Evolutionary conservation across 2,113 vertebrate species (phyloP).

Genomic region (Archilochus colubris): DNA sequence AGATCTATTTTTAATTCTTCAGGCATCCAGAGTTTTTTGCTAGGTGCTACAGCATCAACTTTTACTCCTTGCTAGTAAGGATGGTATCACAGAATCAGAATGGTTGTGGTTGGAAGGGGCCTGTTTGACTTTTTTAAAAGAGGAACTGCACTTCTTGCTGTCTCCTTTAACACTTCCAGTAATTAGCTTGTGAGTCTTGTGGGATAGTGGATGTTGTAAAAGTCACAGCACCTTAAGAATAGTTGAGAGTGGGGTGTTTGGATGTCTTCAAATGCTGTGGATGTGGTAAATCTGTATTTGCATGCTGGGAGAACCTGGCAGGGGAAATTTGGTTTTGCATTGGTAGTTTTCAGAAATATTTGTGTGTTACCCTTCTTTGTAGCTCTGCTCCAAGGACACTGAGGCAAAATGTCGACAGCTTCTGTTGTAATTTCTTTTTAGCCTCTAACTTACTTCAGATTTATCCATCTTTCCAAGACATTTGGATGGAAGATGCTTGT

Average conservation of each 20-base stretch:
- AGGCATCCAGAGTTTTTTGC: background rate
- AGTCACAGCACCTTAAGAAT: background rate
- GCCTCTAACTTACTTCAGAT: background rate
- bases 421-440: background rate
- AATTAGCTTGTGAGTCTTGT: background rate
- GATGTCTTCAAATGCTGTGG: background rate
- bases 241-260: accelerated
- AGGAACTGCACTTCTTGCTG: background rate
- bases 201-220: background rate
- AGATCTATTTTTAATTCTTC: background rate
- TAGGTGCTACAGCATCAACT: background rate
- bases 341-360: background rate
- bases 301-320: accelerated
- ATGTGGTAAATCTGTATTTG: background rate
- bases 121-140: too few species aligned
- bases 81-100: too few species aligned
- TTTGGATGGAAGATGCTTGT: background rate
- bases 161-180: background rate
- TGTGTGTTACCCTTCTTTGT: background rate
- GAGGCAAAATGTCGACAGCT: background rate
- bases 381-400: background rate
- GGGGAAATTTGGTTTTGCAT: background rate
- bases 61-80: background rate
- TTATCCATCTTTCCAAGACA: accelerated
- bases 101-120: too few species aligned